Base-by-base conservation (phyloP, 2,797 vertebrate genomes). In the Mionectes olivaceus region DNA sequence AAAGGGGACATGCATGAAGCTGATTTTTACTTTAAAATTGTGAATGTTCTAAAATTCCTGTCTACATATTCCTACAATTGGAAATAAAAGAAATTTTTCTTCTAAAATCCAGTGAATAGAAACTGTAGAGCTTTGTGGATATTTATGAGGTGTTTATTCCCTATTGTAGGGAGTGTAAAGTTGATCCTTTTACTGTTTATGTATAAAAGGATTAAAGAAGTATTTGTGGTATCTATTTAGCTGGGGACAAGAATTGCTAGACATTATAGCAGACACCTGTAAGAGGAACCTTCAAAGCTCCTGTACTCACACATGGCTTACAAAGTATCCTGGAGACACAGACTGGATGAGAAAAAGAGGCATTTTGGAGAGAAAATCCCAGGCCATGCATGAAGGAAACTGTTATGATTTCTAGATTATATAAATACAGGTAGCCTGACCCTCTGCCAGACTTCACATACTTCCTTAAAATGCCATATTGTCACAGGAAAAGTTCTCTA, bases 1-100 rank as follows among this genome's bases (percentile, higher is more conserved):
- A 25, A 64, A 81, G 57, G 41, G 18, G 16, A 27, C 0, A 0
- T 64, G 55, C 0, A 2, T 32, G n/a, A 53, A 53, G 41, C 17
- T 43, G 55, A 77, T 11, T 52, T 83, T 83, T 74, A n/a, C 16
- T 86, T 81, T 7, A 28, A 74, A 79, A 85, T 83, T 83, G 76
- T 87, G 35, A 47, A 33, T 56, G 4, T 78, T 81, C 12, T 50
- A 55, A 33, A 5, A 55, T 64, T 80, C n/a, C 37, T 89, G 6
- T 23, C 30, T 77, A 39, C 2, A 8, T 41, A 59, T 24, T 49
- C 28, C 52, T 49, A 21, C 14, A 46, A 18, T 6, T 59, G 55
- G 63, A 87, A 52, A 74, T 41, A 74, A 30, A 77, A 89, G 5
- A 25, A 70, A 43, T 19, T 43, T 59, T 43, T 63, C 41, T 83